Conservation (phyloP, 2,888 invertebrate species). For the Nipponacmea schrenckii region DNA sequence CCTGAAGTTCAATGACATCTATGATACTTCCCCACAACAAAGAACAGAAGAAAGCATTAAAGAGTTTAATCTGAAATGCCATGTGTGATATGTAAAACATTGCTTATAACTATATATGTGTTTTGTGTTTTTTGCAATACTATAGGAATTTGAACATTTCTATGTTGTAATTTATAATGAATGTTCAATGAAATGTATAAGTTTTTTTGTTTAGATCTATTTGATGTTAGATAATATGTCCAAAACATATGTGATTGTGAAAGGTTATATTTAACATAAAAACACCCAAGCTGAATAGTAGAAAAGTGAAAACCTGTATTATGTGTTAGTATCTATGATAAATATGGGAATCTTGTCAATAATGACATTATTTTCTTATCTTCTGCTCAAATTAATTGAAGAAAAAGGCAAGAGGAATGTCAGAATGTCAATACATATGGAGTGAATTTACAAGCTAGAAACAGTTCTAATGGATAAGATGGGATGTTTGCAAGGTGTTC, state of each 20-base stretch:
- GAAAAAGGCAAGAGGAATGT: conserved; percentile 4
- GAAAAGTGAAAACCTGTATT: too few species aligned
- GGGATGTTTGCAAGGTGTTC: conserved; percentile 5
- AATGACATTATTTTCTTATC: conserved; percentile 4
- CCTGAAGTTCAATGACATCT: too few species aligned
- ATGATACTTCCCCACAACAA: too few species aligned
- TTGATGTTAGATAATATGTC: background rate
- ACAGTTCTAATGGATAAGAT: background rate
- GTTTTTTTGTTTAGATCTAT: background rate
- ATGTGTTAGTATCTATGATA: background rate
- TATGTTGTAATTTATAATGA: too few species aligned
- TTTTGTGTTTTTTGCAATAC: too few species aligned
- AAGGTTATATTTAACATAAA: background rate
- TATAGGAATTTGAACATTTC: too few species aligned
- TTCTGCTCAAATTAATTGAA: conserved; percentile 2
- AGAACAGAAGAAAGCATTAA: too few species aligned
- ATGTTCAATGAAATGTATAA: too few species aligned
- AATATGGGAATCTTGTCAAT: background rate
- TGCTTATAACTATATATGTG: too few species aligned
- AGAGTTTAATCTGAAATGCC: too few species aligned
- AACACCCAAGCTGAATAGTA: background rate
- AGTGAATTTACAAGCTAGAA: background rate
- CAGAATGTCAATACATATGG: conserved; percentile 9
- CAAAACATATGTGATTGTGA: background rate
- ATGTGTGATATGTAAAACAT: too few species aligned